Percentiles rank a stretch among this genome's conserved stretches.
phyloP scores from a whole-genome alignment of 2,888 invertebrate species.

The Thera britannica region DNA sequence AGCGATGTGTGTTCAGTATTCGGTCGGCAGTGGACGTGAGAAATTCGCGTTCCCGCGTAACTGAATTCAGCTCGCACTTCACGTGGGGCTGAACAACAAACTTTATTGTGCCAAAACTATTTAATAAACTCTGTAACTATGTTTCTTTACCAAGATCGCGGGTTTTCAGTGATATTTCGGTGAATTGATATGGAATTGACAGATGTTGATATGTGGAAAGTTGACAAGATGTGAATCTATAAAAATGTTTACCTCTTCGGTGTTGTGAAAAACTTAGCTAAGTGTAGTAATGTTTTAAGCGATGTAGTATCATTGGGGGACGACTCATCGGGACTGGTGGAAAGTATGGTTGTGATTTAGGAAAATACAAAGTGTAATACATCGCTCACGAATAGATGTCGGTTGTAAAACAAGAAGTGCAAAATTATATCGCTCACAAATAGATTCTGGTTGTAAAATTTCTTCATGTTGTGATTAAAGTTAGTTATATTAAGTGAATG shows the following conservation, averaged over 20 bases:
- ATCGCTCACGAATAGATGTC: conserved; percentile 59
- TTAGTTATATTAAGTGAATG: conserved; percentile 63
- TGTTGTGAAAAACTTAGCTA: conserved; percentile 80
- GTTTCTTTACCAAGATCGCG: conserved; percentile 52
- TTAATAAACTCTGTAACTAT: conserved; percentile 57
- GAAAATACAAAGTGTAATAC: conserved; percentile 53
- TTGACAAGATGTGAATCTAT: conserved; percentile 71
- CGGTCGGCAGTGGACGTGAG: conserved; percentile 59
- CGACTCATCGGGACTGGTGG: conserved; percentile 55
- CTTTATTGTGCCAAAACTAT: conserved; percentile 73
- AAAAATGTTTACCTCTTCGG: conserved; percentile 82
- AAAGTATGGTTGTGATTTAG: conserved; percentile 76
- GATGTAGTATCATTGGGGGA: conserved; percentile 58
- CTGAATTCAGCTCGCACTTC: conserved; percentile 60
- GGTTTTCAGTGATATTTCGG: conserved; percentile 58
- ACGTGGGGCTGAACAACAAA: conserved; percentile 64
- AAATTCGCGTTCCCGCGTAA: conserved; percentile 59
- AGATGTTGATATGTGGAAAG: conserved; percentile 52
- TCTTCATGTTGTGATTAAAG: conserved; percentile 76
- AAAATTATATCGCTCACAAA: conserved; percentile 54
- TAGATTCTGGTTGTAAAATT: conserved; percentile 75
- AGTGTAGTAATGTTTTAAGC: conserved; percentile 57
- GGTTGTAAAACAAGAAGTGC: conserved; percentile 68
- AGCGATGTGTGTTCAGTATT: conserved; percentile 67
- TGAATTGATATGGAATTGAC: conserved; percentile 62